Percentiles rank a stretch among this genome's conserved stretches.
phyloP scores from a whole-genome alignment of 2,797 vertebrate genomes.

The Mionectes olivaceus region DNA sequence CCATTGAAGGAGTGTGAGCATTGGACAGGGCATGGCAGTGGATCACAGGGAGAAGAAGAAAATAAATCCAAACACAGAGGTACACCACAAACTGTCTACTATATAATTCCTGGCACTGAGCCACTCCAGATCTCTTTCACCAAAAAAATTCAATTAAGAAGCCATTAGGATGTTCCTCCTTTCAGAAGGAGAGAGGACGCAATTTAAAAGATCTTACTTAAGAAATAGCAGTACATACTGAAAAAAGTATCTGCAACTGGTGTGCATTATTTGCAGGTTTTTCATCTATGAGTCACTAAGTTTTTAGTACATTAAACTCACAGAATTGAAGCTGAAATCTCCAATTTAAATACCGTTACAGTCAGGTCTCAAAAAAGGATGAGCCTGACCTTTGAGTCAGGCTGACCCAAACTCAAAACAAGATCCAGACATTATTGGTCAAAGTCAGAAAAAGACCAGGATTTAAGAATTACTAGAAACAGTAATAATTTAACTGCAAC shows the following conservation, averaged over 20 bases:
- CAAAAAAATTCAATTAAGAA: neutral
- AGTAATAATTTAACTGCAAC: neutral
- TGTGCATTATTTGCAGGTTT: neutral
- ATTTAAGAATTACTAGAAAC: conserved; percentile 1
- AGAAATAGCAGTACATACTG: neutral
- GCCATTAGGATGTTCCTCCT: neutral
- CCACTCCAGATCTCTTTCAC: neutral
- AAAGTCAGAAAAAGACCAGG: neutral
- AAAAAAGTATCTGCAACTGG: neutral
- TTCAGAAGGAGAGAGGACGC: neutral
- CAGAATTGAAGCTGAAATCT: neutral
- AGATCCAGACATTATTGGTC: neutral
- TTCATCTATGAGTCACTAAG: neutral
- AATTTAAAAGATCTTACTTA: neutral
- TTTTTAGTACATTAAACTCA: neutral
- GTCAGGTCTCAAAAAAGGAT: no score
- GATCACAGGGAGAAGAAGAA: neutral
- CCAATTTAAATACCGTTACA: neutral
- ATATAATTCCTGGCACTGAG: neutral
- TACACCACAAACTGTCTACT: neutral
- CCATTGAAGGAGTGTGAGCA: neutral
- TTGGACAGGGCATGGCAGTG: neutral
- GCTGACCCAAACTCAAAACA: neutral
- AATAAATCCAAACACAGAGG: neutral
- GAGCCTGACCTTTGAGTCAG: no score